Evolutionary conservation across 1,140 invertebrate species (phyloP), one percentile per base, ranked within the genome.

Genomic region (Drosophila tsacasi): DNA sequence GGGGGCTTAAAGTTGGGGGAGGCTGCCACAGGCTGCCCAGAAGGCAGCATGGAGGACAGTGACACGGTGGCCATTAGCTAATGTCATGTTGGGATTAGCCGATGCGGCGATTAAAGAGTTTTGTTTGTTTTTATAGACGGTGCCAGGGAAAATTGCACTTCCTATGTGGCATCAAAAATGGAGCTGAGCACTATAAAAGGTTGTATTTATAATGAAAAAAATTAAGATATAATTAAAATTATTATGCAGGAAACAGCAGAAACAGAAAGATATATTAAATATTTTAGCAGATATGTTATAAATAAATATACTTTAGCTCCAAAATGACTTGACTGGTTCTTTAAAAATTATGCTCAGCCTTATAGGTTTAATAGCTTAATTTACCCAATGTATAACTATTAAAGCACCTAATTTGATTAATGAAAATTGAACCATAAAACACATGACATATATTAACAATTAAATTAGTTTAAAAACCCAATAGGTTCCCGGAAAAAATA

Each of bases 11-110:
- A 59, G 46, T 21, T 17, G 82, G 61, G 44, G 73, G 69, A 65
- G 49, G 49, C 65, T 69, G 81, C 58, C 61, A 58, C 63, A 47
- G 60, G 37, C 49, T 52, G 64, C 40, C 73, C 73, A 54, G n/a
- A 54, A 64, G 74, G 61, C 74, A 76, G 25, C 15, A 23, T 46
- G 52, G 40, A 32, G 44, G 54, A 23, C 27, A 54, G 59, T 46
- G 73, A 42, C 63, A 32, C 66, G 55, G 74, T 76, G 62, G 73
- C 74, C 74, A 76, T 76, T 76, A 76, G 73, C 74, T 76, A 76
- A 76, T 76, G 74, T 76, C 74, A 76, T 76, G 61, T 76, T 76
- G 54, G 69, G 54, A 60, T 59, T 44, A 52, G 67, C 23, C 71
- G 71, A 73, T 73, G 55, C 49, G 37, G 67, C 67, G 69, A 73